Evolutionary conservation across 2,797 vertebrate species (phyloP).

Genomic region (Gallirallus australis): DNA sequence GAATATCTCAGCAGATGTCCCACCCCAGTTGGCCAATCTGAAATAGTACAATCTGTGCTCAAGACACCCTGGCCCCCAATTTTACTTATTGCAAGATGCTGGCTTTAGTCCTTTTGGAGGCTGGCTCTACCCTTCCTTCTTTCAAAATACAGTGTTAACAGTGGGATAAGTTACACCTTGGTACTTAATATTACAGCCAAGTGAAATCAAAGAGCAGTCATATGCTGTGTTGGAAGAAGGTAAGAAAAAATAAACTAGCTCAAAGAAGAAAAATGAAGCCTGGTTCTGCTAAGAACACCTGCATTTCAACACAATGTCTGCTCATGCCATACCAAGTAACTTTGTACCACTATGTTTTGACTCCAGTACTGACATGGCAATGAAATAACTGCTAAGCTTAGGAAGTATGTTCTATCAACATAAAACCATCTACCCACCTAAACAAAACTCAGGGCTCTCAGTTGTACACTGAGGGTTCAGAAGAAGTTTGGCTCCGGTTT

Average conservation of each 20-base stretch:
- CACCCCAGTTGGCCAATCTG: background rate
- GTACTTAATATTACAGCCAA: background rate
- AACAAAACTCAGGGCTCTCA: background rate
- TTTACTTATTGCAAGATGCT: background rate
- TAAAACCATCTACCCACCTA: background rate
- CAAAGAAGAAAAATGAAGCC: background rate
- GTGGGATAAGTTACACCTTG: background rate
- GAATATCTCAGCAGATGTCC: constrained; percentile 13
- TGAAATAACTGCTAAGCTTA: background rate
- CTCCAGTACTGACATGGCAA: background rate
- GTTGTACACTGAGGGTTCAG: background rate
- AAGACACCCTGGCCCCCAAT: fast-evolving
- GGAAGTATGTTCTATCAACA: background rate
- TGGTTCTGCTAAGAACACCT: background rate
- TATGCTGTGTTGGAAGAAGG: background rate
- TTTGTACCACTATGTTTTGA: background rate
- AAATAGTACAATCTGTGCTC: background rate
- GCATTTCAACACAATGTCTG: background rate
- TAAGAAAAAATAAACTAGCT: background rate
- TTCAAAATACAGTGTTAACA: background rate
- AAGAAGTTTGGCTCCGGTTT: background rate
- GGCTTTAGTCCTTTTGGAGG: background rate
- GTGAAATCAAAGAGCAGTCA: constrained; percentile 12
- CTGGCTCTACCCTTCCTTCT: background rate
- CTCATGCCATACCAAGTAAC: background rate